Conservation (phyloP, 2,113 vertebrate genomes). For the Xenotilapia flavipinnis region DNA sequence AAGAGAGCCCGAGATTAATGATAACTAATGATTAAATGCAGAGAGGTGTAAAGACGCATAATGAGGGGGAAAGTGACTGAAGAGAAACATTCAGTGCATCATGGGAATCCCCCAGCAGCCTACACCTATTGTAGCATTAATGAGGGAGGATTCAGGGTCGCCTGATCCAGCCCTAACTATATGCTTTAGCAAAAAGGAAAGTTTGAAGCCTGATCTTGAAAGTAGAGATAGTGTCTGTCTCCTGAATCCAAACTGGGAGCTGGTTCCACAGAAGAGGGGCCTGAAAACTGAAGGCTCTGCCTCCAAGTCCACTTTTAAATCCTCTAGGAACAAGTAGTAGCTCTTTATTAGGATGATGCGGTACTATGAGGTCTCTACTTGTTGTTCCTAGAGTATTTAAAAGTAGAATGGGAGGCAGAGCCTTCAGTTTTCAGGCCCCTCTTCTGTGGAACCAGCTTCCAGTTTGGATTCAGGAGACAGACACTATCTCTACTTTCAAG, state of each 20-base stretch:
- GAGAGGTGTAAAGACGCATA: accelerated
- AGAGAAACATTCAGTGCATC: not conserved
- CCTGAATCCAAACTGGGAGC: not conserved
- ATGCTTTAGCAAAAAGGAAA: accelerated
- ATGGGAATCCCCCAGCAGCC: not conserved
- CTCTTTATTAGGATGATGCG: accelerated
- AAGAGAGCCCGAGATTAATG: not conserved
- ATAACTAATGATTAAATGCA: accelerated
- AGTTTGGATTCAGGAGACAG: too few relatives aligned
- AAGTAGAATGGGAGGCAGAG: too few relatives aligned
- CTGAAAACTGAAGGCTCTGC: not conserved
- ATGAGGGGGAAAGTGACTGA: not conserved
- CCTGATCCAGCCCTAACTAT: accelerated
- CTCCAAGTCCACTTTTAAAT: not conserved
- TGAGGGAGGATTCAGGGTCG: not conserved
- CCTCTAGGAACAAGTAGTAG: not conserved
- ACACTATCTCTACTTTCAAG: too few relatives aligned
- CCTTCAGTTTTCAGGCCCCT: too few relatives aligned
- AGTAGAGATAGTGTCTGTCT: not conserved
- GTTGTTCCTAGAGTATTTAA: too few relatives aligned
- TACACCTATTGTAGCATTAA: accelerated
- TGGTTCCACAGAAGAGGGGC: not conserved
- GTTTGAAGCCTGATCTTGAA: accelerated
- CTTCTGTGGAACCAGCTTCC: too few relatives aligned
- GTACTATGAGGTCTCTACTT: accelerated